Evolutionary conservation across 2,113 vertebrate species (phyloP), one percentile per base, ranked within the genome.

Genomic region (Pseudolaguvia tuberculata): DNA sequence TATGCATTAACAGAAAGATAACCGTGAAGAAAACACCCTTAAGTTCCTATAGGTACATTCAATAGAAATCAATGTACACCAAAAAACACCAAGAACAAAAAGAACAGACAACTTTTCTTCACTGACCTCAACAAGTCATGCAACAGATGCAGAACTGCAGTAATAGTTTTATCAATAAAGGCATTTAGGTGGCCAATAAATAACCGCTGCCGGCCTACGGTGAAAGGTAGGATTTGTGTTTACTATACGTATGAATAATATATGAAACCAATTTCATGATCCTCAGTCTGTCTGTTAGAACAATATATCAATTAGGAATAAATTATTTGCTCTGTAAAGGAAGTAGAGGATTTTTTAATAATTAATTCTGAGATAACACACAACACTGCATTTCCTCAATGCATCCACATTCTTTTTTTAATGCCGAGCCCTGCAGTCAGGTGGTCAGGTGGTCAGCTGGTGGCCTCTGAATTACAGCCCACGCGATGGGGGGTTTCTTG

Each of bases 401-500:
- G 21, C 20, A 52, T 52, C 15, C 17, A 52, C 17, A 7, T 0
- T 68, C n/a, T n/a, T 5, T 52, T 11, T n/a, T 10, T 14, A 68
- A 42, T 42, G 39, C 48, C 29, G 17, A 4, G 8, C 10, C n/a
- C 10, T 31, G 21, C 15, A 48, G 23, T 47, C 21, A 27, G 50
- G 55, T 47, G 55, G 12, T 72, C 55, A 56, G 52, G n/a, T 45
- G 69, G 12, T 72, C 55, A 56, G 52, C 14, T 45, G 69, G 23
- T 25, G 35, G 21, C 4, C 15, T 70, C 51, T 55, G n/a, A 52
- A 58, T 39, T 48, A 39, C 70, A 48, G 25, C 53, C 70, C 70
- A 47, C 70, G 42, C 70, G 17, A 39, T 59, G 20, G 48, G 47
- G 50, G 66, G 12, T 31, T 50, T 47, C 55, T 59, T 59, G 53